Conservation (phyloP, 92 coral and sea anemone genomes). For the Plumapathes pennacea region DNA sequence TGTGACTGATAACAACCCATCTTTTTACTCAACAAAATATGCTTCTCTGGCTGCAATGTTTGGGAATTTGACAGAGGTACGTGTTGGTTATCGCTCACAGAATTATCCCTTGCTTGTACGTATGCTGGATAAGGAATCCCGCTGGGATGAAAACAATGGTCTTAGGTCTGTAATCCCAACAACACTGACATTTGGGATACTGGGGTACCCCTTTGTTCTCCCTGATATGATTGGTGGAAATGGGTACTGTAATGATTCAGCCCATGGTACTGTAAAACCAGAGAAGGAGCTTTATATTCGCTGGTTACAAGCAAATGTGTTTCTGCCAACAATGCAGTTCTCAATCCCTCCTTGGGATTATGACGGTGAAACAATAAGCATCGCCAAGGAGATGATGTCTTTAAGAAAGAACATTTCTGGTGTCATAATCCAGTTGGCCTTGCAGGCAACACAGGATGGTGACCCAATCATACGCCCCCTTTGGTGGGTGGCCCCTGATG, state of each 20-base stretch:
- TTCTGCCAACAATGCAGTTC: constrained; percentile 79
- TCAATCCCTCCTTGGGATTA: constrained; percentile 71
- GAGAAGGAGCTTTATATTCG: constrained; percentile 75
- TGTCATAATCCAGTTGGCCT: constrained; percentile 49
- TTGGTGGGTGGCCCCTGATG: constrained; percentile 86
- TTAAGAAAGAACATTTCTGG: constrained; percentile 45
- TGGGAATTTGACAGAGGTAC: constrained; percentile 64
- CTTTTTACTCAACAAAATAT: constrained; percentile 56
- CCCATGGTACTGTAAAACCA: constrained; percentile 9
- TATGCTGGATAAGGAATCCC: constrained; percentile 66
- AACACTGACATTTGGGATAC: constrained; percentile 70
- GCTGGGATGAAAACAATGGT: constrained; percentile 69
- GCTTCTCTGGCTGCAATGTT: constrained; percentile 65
- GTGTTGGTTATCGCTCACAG: constrained; percentile 79
- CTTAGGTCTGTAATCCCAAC: constrained; percentile 80
- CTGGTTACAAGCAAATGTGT: constrained; percentile 74
- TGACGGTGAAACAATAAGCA: constrained; percentile 53
- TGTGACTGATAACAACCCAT: constrained; percentile 49
- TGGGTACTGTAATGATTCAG: constrained; percentile 15
- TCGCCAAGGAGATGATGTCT: constrained; percentile 40
- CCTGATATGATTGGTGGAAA: constrained; percentile 87
- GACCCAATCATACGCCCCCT: constrained; percentile 73
- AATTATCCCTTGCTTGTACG: constrained; percentile 60
- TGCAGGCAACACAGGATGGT: constrained; percentile 52
- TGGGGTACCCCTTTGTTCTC: constrained; percentile 83